A percentile compares a stretch with the other conserved stretches of the same genome.
These are phyloP conservation scores for Heliconius erato DNA, from an alignment of 2,888 invertebrate genomes.

Conservation along the genomic window DNA sequence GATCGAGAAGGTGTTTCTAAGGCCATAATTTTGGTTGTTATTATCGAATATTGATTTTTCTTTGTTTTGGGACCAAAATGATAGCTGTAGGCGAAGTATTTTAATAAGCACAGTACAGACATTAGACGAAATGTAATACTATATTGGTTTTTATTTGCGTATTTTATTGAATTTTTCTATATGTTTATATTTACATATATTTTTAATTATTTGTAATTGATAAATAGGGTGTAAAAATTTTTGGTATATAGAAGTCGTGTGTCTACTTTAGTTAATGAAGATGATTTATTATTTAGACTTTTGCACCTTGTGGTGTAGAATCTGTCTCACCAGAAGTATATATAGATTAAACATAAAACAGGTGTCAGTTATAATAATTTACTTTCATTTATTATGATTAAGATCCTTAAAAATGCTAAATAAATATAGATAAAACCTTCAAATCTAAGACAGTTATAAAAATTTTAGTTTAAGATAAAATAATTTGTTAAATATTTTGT, in stretches of 20 bases:
- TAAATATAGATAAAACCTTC: not conserved
- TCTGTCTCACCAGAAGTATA: conserved; percentile 67
- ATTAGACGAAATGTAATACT: conserved; percentile 7
- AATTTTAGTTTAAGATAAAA: no score
- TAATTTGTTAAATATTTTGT: not conserved
- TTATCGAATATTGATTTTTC: conserved; percentile 76
- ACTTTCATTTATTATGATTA: conserved; percentile 22
- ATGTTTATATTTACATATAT: no score
- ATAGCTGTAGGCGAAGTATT: conserved; percentile 67
- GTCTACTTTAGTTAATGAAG: conserved; percentile 1
- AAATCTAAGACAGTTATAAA: not conserved
- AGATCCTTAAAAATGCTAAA: not conserved
- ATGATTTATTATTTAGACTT: conserved; percentile 71
- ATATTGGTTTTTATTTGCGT: not conserved
- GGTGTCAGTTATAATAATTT: conserved; percentile 62
- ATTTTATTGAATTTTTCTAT: not conserved
- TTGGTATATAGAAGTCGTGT: conserved; percentile 5
- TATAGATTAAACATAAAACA: conserved; percentile 56
- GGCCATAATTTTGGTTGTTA: conserved; percentile 74
- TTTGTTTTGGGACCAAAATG: conserved; percentile 71
- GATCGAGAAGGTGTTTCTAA: conserved; percentile 76
- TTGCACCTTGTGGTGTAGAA: conserved; percentile 82
- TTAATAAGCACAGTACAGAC: conserved; percentile 67
- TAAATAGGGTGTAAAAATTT: not conserved
- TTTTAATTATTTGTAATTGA: not conserved